Evolutionary conservation across 2,113 vertebrate species (phyloP).

Genomic region (Eurystomus gularis): DNA sequence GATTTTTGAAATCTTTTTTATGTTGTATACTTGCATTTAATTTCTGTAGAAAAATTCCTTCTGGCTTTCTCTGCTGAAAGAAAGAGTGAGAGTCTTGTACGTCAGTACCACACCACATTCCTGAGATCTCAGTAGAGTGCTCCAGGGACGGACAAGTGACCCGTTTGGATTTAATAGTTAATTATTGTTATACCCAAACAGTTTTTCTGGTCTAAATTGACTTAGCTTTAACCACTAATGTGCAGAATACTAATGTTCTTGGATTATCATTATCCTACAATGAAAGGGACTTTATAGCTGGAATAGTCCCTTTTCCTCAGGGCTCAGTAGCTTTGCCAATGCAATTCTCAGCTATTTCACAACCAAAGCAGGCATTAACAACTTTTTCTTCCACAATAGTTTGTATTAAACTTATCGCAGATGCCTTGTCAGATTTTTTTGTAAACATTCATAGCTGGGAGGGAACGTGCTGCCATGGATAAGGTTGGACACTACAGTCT

Average conservation of each 20-base stretch:
- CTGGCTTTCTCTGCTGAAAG: background rate
- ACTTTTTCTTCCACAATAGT: background rate
- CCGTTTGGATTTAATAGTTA: conserved; percentile 23
- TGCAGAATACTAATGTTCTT: conserved; percentile 19
- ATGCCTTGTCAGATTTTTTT: background rate
- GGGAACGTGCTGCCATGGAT: background rate
- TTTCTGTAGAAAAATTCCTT: background rate
- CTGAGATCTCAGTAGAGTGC: background rate
- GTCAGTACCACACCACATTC: background rate
- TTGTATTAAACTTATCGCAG: background rate
- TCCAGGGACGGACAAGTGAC: background rate
- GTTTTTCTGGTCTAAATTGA: conserved; percentile 34
- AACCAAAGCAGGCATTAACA: background rate
- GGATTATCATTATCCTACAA: conserved; percentile 39
- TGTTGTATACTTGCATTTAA: background rate
- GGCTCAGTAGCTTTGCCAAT: background rate
- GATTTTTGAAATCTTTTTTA: background rate
- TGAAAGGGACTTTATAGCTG: background rate
- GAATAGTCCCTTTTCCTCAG: background rate
- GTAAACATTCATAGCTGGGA: background rate
- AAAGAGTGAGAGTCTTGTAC: background rate
- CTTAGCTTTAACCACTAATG: conserved; percentile 20
- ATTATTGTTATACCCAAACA: conserved; percentile 28
- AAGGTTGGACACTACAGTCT: background rate
- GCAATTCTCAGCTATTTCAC: background rate